Base-by-base conservation (phyloP, 2,113 vertebrate species). In the Atlantisia rogersi region DNA sequence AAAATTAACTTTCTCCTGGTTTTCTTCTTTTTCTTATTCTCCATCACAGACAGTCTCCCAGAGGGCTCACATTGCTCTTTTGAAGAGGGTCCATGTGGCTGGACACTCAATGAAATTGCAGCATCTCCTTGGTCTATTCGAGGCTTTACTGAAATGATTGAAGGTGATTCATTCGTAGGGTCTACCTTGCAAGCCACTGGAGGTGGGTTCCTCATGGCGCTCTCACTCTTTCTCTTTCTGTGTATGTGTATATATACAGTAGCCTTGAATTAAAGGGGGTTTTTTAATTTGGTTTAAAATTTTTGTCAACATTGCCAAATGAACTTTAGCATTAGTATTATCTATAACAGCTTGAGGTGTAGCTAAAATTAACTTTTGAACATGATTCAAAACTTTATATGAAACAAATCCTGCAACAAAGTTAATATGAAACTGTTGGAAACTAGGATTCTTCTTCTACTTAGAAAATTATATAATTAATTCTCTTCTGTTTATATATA, bases 11-110 rank as follows among this genome's bases (percentile, higher is more conserved):
- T 79, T 78, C 39, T 82, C 31, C 14, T 73, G 0, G 89, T 79
- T 83, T 71, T 37, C 48, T 76, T 7, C 19, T 85, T 88, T 69
- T 80, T 81, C 28, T 40, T 70, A 6, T 89, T 87, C 48, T 86
- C 0, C 1, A 50, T 55, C 83, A 52, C 96, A 99, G 98, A 97
- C 76, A 92, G 70, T 73, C 97, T 99, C 78, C 98, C 98, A 9
- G 86, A 96, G 20, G 98, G 98, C 18, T 98, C 98, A 32, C 97
- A 98, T 19, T 99, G 99, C 80, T 99, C 98, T 1, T 99, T 99
- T 97, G 99, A 99, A 93, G 88, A 90, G 32, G 98, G 98, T 68
- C 76, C 86, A 1, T 99, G 99, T 88, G 98, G 98, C 48, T 99
- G 99, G 99, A 98, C 97, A 5, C 76, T 97, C 58, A 97, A 98